Evolutionary conservation across 2,888 invertebrate species (phyloP), one percentile per base, ranked within the genome.

Genomic region (Amphimallon solstitiale): DNA sequence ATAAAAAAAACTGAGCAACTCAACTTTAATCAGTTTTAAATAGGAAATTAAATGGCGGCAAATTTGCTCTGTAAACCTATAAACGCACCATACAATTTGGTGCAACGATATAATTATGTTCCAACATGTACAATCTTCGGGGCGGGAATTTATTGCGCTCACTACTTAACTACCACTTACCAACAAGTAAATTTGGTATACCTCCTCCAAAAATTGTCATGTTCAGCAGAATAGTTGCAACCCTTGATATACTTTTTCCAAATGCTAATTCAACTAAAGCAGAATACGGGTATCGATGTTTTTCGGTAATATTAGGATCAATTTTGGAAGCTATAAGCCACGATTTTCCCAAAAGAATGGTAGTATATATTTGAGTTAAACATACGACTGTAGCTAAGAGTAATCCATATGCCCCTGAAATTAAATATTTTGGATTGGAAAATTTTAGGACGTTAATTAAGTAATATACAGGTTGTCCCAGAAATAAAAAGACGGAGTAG

Each of bases 251-350:
- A 60, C 81, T 82, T 14, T 82, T 81, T 0, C 95, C 95, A 73
- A 89, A 91, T 0, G 93, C 90, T 46, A 93, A 81, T 77, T 94
- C 91, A 0, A 92, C 93, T 15, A 95, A 87, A 0, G 94, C 93
- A 0, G 94, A 91, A 77, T 95, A 93, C 0, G 95, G 95, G 78
- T 90, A 91, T 70, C 94, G 90, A 76, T 69, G 82, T 79, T 71
- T 78, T 64, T 74, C 76, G 29, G 74, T 70, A 17, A 84, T 83
- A n/a, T 84, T 81, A 0, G 92, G 90, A 71, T 89, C 86, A 66
- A 93, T 83, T 67, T 88, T 83, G 78, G 90, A 90, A 0, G 94
- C 91, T 51, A 95, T 87, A 0, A 89, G 84, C 95, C 95, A 95
- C 79, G 93, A 90, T 73, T 89, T 86, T 0, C 94, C 93, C 14